Conservation (phyloP, 2,888 invertebrate genomes). For the Cosmorhoe ocellata region DNA sequence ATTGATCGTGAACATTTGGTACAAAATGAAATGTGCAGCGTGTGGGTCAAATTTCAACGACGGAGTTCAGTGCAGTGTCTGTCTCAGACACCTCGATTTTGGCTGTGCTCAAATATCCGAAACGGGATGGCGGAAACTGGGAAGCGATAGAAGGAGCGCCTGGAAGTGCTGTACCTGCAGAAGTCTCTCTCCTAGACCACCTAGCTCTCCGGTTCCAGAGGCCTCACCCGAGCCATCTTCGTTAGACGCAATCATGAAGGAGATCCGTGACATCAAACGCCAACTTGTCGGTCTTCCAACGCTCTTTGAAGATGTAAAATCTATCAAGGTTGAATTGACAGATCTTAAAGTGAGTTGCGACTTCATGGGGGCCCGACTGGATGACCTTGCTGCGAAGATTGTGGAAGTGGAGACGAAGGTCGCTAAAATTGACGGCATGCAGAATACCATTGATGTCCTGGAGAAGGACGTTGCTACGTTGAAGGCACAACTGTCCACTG, state of each 20-base stretch:
- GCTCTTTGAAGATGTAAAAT: constrained; percentile 16
- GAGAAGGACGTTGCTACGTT: constrained; percentile 14
- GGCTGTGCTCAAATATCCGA: constrained; percentile 28
- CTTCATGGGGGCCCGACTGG: constrained; percentile 3
- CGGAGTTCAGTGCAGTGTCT: too few relatives aligned
- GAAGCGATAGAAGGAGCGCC: constrained; percentile 6
- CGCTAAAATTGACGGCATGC: constrained; percentile 9
- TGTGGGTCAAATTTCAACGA: too few relatives aligned
- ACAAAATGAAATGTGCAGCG: not conserved
- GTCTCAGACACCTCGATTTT: constrained; percentile 27
- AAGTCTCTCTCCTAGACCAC: constrained; percentile 2
- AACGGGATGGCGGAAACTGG: constrained; percentile 19
- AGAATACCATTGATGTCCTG: constrained; percentile 7
- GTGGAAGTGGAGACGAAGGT: constrained; percentile 10
- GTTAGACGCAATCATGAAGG: constrained; percentile 23
- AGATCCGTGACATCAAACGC: constrained; percentile 28
- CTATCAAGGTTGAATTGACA: constrained; percentile 21
- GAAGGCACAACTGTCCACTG: constrained; percentile 9
- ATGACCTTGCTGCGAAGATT: constrained; percentile 7
- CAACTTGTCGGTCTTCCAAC: too few relatives aligned
- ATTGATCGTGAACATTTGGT: too few relatives aligned
- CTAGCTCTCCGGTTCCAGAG: too few relatives aligned
- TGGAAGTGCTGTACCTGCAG: constrained; percentile 31
- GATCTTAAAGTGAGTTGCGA: constrained; percentile 17
- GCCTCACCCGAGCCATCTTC: constrained; percentile 5